Evolutionary conservation across 2,888 invertebrate genomes (phyloP).

Genomic region (Drosophila paracracens): DNA sequence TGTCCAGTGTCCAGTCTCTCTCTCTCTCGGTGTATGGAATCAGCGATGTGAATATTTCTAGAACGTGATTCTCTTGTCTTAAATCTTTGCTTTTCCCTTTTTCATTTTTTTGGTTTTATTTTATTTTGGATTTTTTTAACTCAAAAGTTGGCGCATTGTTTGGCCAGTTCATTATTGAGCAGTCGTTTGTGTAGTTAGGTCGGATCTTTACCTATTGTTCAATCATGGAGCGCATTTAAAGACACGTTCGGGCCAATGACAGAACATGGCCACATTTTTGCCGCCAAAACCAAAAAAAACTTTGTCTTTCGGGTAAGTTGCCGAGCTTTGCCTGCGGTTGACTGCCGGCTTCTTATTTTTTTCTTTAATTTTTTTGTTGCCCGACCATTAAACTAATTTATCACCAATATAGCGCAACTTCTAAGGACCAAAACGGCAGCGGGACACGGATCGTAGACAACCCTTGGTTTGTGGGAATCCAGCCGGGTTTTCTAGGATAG

Average conservation of each 20-base stretch:
- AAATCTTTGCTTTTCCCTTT: constrained; percentile 15
- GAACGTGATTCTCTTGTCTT: constrained; percentile 66
- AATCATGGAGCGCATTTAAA: constrained; percentile 46
- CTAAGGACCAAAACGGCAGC: constrained; percentile 21
- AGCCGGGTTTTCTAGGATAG: constrained; percentile 16
- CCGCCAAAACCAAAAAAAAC: constrained; percentile 66
- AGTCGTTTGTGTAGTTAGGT: constrained; percentile 47
- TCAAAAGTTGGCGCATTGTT: constrained; percentile 66
- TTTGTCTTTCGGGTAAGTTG: constrained; percentile 44
- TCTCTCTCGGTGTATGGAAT: constrained; percentile 43
- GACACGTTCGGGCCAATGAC: constrained; percentile 55
- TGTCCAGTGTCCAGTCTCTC: background rate
- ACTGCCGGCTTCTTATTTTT: constrained; percentile 24
- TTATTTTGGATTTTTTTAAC: constrained; percentile 41
- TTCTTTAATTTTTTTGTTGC: constrained; percentile 27
- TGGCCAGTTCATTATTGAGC: constrained; percentile 71
- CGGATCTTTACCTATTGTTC: constrained; percentile 46
- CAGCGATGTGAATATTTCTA: constrained; percentile 72
- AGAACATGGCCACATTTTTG: constrained; percentile 45
- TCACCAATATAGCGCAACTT: constrained; percentile 77
- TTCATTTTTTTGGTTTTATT: constrained; percentile 7
- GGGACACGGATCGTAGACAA: constrained; percentile 45
- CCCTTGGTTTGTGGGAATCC: constrained; percentile 70
- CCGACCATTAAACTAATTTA: constrained; percentile 78
- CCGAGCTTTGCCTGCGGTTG: constrained; percentile 63